A percentile compares a stretch with the other conserved stretches of the same genome.
These are phyloP conservation scores for Formica selysi DNA, from an alignment of 1,140 invertebrate genomes.

Conservation along the genomic window DNA sequence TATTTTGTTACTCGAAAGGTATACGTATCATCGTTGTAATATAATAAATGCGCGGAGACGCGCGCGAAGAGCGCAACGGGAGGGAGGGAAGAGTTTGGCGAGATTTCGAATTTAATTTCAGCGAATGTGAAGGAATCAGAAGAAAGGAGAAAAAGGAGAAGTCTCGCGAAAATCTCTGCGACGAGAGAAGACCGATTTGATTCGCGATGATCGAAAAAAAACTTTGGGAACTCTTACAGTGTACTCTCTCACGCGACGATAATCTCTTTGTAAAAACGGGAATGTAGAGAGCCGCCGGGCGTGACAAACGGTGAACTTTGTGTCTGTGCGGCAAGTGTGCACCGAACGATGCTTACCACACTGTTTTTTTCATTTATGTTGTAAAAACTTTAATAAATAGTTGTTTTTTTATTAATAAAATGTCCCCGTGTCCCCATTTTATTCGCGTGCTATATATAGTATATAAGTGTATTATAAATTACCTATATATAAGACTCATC, in stretches of 20 bases:
- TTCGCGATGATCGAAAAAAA: constrained; percentile 5
- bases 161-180: not conserved
- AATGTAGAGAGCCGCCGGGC: not conserved
- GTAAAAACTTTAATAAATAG: constrained; percentile 76
- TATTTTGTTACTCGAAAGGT: constrained; percentile 83
- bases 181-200: not conserved
- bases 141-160: not conserved
- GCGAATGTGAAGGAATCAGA: not conserved
- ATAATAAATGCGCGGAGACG: constrained; percentile 65
- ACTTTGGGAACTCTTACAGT: not conserved
- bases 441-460: not conserved
- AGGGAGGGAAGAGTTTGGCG: not conserved
- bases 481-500: not conserved
- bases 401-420: constrained; percentile 73
- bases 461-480: not conserved
- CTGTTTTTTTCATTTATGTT: constrained; percentile 70
- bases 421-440: not conserved
- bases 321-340: constrained; percentile 23
- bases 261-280: constrained; percentile 24
- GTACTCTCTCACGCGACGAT: constrained; percentile 9
- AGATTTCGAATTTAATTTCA: constrained; percentile 10
- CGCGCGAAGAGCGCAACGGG: not conserved
- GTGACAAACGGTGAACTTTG: constrained; percentile 1
- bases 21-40: constrained; percentile 78
- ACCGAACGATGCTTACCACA: constrained; percentile 60